Evolutionary conservation across 2,888 invertebrate genomes (phyloP).

Genomic region (Dryococelus australis): DNA sequence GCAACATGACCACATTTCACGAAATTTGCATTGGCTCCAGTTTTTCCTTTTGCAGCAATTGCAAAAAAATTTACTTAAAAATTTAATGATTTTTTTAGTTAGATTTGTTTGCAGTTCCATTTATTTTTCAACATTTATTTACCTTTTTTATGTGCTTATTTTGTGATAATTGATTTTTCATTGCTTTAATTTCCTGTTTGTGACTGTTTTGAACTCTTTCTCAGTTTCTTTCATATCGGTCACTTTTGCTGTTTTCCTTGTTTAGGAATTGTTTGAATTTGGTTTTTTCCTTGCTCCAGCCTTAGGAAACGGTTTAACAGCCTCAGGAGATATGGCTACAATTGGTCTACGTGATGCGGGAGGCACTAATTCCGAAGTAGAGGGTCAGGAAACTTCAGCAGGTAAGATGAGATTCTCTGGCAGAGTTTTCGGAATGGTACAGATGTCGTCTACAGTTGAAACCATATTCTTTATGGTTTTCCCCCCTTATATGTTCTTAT

Average conservation of each 20-base stretch:
- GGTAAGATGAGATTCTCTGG: not conserved
- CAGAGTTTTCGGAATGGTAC: not conserved
- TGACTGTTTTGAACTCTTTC: not conserved
- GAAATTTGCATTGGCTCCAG: no score
- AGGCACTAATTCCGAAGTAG: slow-evolving; percentile 16
- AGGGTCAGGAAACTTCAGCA: not conserved
- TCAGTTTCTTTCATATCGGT: not conserved
- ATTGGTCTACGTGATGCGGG: not conserved
- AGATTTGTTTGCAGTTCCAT: no score
- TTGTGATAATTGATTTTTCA: not conserved
- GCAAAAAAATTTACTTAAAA: no score
- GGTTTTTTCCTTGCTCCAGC: slow-evolving; percentile 10
- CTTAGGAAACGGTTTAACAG: not conserved
- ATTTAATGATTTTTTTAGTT: no score
- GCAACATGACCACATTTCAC: no score
- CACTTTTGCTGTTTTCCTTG: not conserved
- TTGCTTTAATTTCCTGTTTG: not conserved
- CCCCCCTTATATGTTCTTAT: no score
- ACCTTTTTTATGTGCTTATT: not conserved
- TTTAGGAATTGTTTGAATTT: not conserved
- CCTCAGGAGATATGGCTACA: not conserved
- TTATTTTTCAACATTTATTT: no score
- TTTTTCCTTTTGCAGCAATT: no score
- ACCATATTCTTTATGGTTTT: no score
- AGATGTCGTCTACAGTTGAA: not conserved